Evolutionary conservation across 2,888 invertebrate genomes (phyloP).

Genomic region (Argyra leucocephala): DNA sequence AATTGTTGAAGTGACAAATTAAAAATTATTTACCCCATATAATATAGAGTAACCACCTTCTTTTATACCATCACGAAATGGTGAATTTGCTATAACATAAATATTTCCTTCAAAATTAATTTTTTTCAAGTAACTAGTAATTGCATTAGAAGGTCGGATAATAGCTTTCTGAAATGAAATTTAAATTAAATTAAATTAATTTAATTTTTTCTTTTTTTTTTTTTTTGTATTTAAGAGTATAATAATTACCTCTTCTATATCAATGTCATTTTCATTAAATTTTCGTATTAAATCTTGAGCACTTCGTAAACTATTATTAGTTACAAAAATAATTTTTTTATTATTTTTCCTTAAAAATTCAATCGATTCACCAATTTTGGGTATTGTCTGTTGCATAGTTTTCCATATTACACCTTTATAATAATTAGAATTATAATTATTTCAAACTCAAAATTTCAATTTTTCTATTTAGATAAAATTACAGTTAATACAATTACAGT

Average conservation of each 20-base stretch:
- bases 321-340: constrained; percentile 43
- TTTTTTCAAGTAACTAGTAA: constrained; percentile 45
- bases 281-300: constrained; percentile 30
- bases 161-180: constrained; percentile 27
- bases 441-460: not conserved
- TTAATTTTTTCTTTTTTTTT: not conserved
- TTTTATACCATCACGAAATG: constrained; percentile 37
- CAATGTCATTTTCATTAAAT: constrained; percentile 30
- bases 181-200: constrained; percentile 4
- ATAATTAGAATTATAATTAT: not conserved
- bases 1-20: not conserved
- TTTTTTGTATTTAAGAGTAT: not conserved
- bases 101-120: constrained; percentile 44
- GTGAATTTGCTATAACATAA: constrained; percentile 39
- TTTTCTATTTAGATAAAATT: not conserved
- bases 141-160: constrained; percentile 43
- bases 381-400: constrained; percentile 36
- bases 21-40: constrained; percentile 32
- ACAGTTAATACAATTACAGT: no score
- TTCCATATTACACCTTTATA: constrained; percentile 48
- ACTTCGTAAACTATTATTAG: constrained; percentile 41
- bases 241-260: constrained; percentile 30
- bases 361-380: constrained; percentile 38
- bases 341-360: constrained; percentile 37
- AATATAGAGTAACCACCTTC: constrained; percentile 42